Base-by-base conservation (phyloP, 2,888 invertebrate genomes). In the Boloria euphrosyne region DNA sequence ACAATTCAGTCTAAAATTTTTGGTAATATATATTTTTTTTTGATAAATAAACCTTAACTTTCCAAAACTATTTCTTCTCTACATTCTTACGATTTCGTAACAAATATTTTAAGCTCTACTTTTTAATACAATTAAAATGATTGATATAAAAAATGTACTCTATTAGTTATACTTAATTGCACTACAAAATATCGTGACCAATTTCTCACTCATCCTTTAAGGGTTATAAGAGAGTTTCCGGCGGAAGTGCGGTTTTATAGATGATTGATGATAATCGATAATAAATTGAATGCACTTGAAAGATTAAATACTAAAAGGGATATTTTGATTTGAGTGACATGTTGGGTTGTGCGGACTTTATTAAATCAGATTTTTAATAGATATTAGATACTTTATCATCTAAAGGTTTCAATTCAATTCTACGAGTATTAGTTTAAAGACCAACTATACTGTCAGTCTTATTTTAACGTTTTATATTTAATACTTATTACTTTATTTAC, bases 151-250 rank as follows among this genome's bases (percentile, higher is more conserved):
- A 47, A 47, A 47, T 47, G 13, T 13, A 38, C 2, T 47, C 0
- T 16, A 13, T 16, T 16, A n/a, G n/a, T 14, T 47, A 16, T n/a
- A 47, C 4, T 47, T 47, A n/a, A n/a, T n/a, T 16, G 5, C 6
- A 47, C n/a, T 47, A 47, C 47, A 47, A 47, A 47, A n/a, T n/a
- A n/a, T 47, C 6, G 16, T 47, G 13, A 47, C 3, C 47, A 47
- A 31, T 31, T 31, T 59, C 31, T 59, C 59, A 46, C 22, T 31
- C 22, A 49, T 16, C 7, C 27, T 27, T 31, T 59, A 59, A 31
- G 59, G 49, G 59, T 59, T 59, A 49, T 57, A 58, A 58, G 10
- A 46, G 49, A 31, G 50, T 22, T 64, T 64, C 64, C 64, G 64
- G 49, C 51, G 64, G 64, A 64, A 64, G 64, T 64, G 46, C 50